Conservation (phyloP, 2,888 invertebrate genomes). For the Chelonus formosanus region DNA sequence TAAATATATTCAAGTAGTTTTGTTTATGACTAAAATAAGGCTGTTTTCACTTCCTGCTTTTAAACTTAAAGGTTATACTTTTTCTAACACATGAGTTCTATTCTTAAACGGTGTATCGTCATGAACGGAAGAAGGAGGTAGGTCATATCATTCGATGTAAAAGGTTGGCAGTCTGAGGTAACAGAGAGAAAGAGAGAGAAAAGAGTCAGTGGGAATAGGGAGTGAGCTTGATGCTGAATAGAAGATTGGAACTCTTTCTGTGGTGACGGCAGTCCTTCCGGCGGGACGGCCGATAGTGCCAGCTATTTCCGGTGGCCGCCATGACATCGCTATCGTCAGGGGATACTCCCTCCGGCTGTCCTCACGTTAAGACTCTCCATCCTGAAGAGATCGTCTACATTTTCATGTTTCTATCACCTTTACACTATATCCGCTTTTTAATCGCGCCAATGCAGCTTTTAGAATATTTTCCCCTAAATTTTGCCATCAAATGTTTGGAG, state of each 20-base stretch:
- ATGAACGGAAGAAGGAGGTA: slow-evolving; percentile 19
- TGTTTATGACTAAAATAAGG: slow-evolving; percentile 16
- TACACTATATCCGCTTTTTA: neutral
- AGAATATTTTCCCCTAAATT: no score
- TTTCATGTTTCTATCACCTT: slow-evolving; percentile 11
- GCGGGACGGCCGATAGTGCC: slow-evolving; percentile 61
- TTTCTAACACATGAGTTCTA: slow-evolving; percentile 25
- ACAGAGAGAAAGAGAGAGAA: slow-evolving; percentile 17
- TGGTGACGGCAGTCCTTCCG: slow-evolving; percentile 62
- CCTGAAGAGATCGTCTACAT: slow-evolving; percentile 9
- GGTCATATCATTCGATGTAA: slow-evolving; percentile 14
- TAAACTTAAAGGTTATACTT: slow-evolving; percentile 18
- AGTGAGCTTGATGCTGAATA: slow-evolving; percentile 51
- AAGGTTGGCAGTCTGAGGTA: slow-evolving; percentile 3
- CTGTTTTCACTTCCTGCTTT: slow-evolving; percentile 33
- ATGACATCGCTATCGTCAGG: slow-evolving; percentile 59
- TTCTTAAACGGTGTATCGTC: slow-evolving; percentile 22
- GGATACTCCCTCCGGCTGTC: slow-evolving; percentile 16
- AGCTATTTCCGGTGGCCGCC: slow-evolving; percentile 64
- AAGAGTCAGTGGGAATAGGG: slow-evolving; percentile 11
- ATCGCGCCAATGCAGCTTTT: slow-evolving; percentile 1
- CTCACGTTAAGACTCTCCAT: slow-evolving; percentile 27
- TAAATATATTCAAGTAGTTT: neutral
- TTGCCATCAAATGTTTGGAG: slow-evolving; percentile 5
- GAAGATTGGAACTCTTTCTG: slow-evolving; percentile 65